Evolutionary conservation across 2,113 vertebrate genomes (phyloP).

Genomic region (Clinocottus analis): DNA sequence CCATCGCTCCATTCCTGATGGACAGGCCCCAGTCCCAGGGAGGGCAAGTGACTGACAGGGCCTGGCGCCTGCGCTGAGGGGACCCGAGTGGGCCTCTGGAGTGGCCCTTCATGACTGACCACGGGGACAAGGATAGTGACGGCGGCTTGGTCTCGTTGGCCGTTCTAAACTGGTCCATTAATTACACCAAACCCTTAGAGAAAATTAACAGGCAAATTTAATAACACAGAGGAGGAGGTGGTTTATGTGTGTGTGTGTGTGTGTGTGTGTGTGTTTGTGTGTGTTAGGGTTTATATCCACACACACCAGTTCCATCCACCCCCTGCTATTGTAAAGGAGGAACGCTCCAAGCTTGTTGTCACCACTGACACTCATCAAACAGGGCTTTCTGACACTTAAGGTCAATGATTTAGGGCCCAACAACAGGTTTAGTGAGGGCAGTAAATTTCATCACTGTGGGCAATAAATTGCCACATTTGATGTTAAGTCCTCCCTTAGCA

Average conservation of each 20-base stretch:
- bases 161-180: constrained; percentile 77
- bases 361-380: constrained; percentile 61
- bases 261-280: constrained; percentile 24
- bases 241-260: constrained; percentile 27
- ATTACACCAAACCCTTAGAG: constrained; percentile 76
- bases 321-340: constrained; percentile 52
- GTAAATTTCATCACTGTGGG: constrained; percentile 42
- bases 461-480: constrained; percentile 55
- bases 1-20: constrained; percentile 75
- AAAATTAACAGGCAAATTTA: constrained; percentile 80
- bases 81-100: constrained; percentile 56
- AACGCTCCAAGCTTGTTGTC: constrained; percentile 65
- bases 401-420: constrained; percentile 66
- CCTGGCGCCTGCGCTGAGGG: constrained; percentile 62
- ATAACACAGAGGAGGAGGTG: constrained; percentile 68
- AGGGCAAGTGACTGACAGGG: constrained; percentile 72
- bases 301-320: constrained; percentile 40
- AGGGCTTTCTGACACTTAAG: constrained; percentile 65
- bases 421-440: constrained; percentile 57
- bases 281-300: constrained; percentile 40
- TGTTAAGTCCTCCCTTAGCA: constrained; percentile 42
- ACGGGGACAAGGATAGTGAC: constrained; percentile 54
- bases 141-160: constrained; percentile 57
- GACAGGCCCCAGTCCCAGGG: constrained; percentile 75
- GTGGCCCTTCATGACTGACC: constrained; percentile 56